These are phyloP conservation scores for Telmatochromis brichardi DNA, from an alignment of 2,113 vertebrate species.

Conservation along the genomic window DNA sequence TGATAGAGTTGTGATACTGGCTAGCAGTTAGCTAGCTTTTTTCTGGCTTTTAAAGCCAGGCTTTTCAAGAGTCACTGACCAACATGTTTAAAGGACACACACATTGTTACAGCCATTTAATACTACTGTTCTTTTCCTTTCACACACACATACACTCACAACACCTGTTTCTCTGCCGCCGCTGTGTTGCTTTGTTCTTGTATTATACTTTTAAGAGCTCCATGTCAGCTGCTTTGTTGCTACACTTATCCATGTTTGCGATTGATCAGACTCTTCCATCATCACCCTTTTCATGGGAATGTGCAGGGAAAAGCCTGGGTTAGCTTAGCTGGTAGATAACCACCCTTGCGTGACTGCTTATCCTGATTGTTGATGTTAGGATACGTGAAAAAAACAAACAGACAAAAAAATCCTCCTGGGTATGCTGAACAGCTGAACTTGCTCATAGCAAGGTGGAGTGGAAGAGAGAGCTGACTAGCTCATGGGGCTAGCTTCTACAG, in stretches of 20 bases:
- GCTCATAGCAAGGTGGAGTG: background rate
- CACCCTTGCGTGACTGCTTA: background rate
- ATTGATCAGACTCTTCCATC: accelerated
- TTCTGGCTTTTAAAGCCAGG: background rate
- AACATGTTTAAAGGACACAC: background rate
- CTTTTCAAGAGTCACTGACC: background rate
- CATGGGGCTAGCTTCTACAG: background rate
- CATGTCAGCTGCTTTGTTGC: background rate
- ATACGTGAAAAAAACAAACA: background rate
- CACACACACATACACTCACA: background rate
- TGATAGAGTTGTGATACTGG: background rate
- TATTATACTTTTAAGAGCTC: accelerated
- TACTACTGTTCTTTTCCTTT: background rate
- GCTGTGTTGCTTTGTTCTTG: background rate
- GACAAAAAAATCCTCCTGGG: background rate
- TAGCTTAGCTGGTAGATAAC: background rate
- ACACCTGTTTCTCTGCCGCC: accelerated
- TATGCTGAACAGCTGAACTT: background rate
- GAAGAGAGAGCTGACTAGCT: no score
- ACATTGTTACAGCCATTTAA: background rate
- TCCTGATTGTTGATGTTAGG: background rate
- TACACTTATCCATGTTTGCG: background rate
- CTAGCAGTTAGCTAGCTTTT: background rate
- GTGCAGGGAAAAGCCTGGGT: background rate
- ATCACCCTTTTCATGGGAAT: background rate